Evolutionary conservation across 2,888 invertebrate genomes (phyloP), one percentile per base, ranked within the genome.

Genomic region (Pseudococcus viburni): DNA sequence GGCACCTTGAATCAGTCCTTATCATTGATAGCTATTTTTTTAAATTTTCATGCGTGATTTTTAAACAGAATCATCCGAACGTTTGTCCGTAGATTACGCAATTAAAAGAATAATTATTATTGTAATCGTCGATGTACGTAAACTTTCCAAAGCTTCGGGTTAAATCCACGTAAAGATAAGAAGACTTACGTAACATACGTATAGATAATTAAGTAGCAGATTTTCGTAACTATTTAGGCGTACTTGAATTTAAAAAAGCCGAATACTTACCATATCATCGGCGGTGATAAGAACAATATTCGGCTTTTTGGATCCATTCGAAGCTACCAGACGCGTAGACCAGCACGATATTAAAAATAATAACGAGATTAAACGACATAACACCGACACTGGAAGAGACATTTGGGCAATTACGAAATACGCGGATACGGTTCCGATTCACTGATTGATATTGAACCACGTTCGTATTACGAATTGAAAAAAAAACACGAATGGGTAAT

Each of bases 231-330:
- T 33, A 33, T 33, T n/a, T 46, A 46, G 0, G 46, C 12, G 5
- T 46, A 3, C 5, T 12, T 8, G 7, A 46, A 46, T 46, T 11
- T 5, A 46, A 7, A 22, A 22, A 64, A 3, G 22, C 12, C 2
- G 0, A 64, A 33, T 33, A 87, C 92, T 91, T 91, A 94, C 94
- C 92, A 94, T 90, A 91, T 94, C 94, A 91, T 94, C 94, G 9
- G 93, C 93, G 90, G 93, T 91, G 84, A 94, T 93, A 80, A 93
- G 91, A 51, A 94, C 90, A 86, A 94, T 93, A 89, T 94, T 91
- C 6, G 93, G 93, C 55, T 77, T 64, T 86, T 46, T 73, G 3
- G 39, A 39, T 42, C 0, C 86, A 39, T 84, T 11, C 0, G 26
- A 26, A 33, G 33, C 22, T 11, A 51, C n/a, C 83, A 19, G n/a